Base-by-base conservation (phyloP, 2,113 vertebrate genomes). In the Seriola dumerili region DNA sequence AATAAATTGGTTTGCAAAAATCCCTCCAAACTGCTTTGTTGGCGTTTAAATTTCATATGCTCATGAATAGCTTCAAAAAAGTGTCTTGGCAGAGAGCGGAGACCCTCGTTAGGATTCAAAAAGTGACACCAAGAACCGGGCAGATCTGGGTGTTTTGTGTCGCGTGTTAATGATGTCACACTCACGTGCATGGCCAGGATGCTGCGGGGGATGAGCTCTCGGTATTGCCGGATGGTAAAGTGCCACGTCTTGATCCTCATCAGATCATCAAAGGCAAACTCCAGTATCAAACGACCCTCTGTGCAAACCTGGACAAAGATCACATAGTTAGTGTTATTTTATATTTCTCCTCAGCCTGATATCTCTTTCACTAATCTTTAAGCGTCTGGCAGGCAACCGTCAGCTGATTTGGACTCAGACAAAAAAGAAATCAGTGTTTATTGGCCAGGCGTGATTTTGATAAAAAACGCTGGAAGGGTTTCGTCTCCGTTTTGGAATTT, bases 161-260 rank as follows among this genome's bases (percentile, higher is more conserved):
- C 46, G 61, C 36, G 13, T 48, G 73, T 78, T 71, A 50, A 66
- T 85, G 85, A 85, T 75, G 89, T 87, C 85, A 82, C 55, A 93
- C 94, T 99, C 96, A 99, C 98, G 91, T 99, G 98, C 98, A 99
- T 99, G 96, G 98, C 98, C 94, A 99, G 96, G 91, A 99, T 98
- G 95, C 98, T 99, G 93, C 97, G 96, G 55, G 98, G 98, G 92
- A 99, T 96, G 93, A 99, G 94, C 93, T 99, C 98, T 91, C 98
- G 94, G 95, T 99, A 98, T 94, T 99, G 98, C 94, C 98, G 96
- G 95, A 99, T 98, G 95, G 97, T 99, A 96, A 99, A 99, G 97
- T 99, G 98, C 98, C 98, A 99, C 46, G 97, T 97, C 96, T 99
- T 99, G 95, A 99, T 99, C 95, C 98, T 97, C 98, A 99, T 99